phyloP scores from a whole-genome alignment of 2,888 invertebrate genomes.

The Zeuzera pyrina region DNA sequence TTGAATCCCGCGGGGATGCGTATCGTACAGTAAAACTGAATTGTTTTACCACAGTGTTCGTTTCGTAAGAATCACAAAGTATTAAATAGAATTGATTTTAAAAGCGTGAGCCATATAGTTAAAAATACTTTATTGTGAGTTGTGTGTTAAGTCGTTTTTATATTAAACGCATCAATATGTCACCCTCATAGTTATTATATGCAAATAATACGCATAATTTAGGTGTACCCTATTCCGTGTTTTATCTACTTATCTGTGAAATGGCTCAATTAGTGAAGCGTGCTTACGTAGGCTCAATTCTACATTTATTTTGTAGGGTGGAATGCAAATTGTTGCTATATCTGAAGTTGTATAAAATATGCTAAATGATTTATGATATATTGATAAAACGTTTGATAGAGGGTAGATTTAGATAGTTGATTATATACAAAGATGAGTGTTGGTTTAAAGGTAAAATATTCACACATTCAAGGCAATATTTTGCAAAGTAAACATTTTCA shows the following conservation, averaged over 20 bases:
- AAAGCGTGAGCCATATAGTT: too few species aligned
- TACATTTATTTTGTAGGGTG: slow-evolving; percentile 15
- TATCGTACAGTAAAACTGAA: neutral
- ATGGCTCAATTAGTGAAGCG: slow-evolving; percentile 66
- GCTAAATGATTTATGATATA: slow-evolving; percentile 58
- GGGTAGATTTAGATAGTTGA: too few species aligned
- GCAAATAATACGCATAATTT: slow-evolving; percentile 70
- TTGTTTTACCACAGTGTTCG: neutral
- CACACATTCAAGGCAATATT: too few species aligned
- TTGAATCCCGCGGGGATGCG: slow-evolving; percentile 34
- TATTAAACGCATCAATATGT: slow-evolving; percentile 10
- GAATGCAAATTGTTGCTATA: slow-evolving; percentile 38
- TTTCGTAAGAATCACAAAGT: neutral
- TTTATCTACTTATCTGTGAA: slow-evolving; percentile 72
- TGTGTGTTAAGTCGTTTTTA: slow-evolving; percentile 19
- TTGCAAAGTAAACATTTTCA: too few species aligned
- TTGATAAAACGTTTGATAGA: slow-evolving; percentile 6
- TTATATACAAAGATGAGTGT: too few species aligned
- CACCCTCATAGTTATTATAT: slow-evolving; percentile 65
- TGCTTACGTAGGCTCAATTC: slow-evolving; percentile 21
- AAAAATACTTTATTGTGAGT: too few species aligned
- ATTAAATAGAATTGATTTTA: neutral
- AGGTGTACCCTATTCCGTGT: slow-evolving; percentile 55
- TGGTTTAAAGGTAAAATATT: too few species aligned
- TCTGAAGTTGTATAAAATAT: slow-evolving; percentile 50